These are phyloP conservation scores for Papilio xuthus DNA, from an alignment of 1,140 invertebrate species.

Conservation along the genomic window DNA sequence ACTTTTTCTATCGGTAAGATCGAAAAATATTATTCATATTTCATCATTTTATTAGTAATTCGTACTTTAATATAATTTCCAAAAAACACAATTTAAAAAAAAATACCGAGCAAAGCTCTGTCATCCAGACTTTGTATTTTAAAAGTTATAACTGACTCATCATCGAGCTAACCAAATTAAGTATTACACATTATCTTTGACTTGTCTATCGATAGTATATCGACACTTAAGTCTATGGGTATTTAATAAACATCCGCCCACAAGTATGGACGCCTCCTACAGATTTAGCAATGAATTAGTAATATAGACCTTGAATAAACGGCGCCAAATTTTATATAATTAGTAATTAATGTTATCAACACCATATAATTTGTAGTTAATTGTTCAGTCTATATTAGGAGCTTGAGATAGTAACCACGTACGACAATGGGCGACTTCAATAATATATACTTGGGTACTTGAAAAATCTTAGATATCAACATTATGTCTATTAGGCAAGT, in stretches of 20 bases:
- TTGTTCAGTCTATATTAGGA: background rate
- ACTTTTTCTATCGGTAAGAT: too few species aligned
- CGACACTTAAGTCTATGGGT: slow-evolving; percentile 8
- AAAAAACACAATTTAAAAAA: too few species aligned
- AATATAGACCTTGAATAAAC: slow-evolving; percentile 1
- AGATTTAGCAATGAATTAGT: slow-evolving; percentile 37
- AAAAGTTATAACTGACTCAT: background rate
- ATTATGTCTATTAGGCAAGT: too few species aligned
- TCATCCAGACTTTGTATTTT: too few species aligned
- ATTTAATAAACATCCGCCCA: slow-evolving; percentile 37
- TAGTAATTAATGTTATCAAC: slow-evolving; percentile 8
- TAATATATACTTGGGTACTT: too few species aligned
- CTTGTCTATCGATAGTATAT: background rate
- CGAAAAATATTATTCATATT: too few species aligned
- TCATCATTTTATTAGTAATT: too few species aligned
- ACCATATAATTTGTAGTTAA: background rate
- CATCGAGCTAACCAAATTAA: slow-evolving; percentile 2
- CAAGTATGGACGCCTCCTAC: slow-evolving; percentile 44
- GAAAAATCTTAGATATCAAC: too few species aligned
- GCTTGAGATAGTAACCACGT: background rate
- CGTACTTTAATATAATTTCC: too few species aligned
- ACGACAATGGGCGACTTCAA: background rate
- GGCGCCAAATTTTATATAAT: slow-evolving; percentile 6
- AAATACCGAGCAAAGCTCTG: too few species aligned
- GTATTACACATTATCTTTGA: slow-evolving; percentile 3